These are phyloP conservation scores for Spinus olivaceus DNA, from an alignment of 2,797 vertebrate species.

Conservation along the genomic window DNA sequence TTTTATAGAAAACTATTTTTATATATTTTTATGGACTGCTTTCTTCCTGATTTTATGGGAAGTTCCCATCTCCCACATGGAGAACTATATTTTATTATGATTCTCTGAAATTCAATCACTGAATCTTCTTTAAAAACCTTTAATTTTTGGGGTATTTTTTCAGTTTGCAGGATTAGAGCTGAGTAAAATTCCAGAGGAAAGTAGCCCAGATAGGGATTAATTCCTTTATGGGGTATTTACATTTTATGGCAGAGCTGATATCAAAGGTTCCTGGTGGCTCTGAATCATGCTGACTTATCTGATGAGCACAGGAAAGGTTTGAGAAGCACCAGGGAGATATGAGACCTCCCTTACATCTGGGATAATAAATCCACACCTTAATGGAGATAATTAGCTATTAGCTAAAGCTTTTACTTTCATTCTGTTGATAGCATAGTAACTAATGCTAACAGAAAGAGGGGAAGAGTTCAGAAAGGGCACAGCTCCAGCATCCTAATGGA, in stretches of 20 bases:
- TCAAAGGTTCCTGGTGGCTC: background rate
- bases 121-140: background rate
- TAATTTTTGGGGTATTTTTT: no score
- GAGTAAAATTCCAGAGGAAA: background rate
- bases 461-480: background rate
- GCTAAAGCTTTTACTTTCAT: background rate
- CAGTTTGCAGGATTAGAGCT: background rate
- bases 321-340: background rate
- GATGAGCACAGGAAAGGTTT: background rate
- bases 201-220: background rate
- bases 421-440: background rate
- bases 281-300: background rate
- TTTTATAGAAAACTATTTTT: background rate
- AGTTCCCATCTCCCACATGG: background rate
- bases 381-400: background rate
- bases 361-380: background rate
- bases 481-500: background rate
- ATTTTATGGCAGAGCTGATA: background rate
- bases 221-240: background rate
- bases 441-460: background rate
- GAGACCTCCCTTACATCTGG: background rate
- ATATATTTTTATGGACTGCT: rapidly evolving
- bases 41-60: background rate
- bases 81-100: background rate
- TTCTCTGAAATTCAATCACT: background rate